These are phyloP conservation scores for Cololabis saira DNA, from an alignment of 2,113 vertebrate genomes.

Conservation along the genomic window DNA sequence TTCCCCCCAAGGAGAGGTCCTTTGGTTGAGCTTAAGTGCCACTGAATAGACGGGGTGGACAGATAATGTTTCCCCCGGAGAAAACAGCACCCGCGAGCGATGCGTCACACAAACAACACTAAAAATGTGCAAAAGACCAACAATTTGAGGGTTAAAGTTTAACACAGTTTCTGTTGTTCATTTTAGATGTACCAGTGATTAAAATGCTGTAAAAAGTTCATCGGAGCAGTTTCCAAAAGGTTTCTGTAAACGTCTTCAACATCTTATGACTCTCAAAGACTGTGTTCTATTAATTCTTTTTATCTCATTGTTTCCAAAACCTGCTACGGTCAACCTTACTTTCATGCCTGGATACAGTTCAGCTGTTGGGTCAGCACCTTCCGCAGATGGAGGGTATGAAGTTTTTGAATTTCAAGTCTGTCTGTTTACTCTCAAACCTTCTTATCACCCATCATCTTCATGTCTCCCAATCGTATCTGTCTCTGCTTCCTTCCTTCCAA, in stretches of 20 bases:
- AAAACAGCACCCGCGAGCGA: slow-evolving; percentile 20
- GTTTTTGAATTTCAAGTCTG: too few species aligned
- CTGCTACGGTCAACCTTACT: neutral
- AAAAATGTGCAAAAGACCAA: slow-evolving; percentile 26
- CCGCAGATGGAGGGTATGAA: slow-evolving; percentile 8
- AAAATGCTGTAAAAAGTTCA: slow-evolving; percentile 13
- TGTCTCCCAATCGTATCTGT: slow-evolving; percentile 6
- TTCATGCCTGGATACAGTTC: slow-evolving; percentile 37
- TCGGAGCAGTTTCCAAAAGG: slow-evolving; percentile 21
- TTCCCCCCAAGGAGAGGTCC: slow-evolving; percentile 38
- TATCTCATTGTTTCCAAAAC: slow-evolving; percentile 54
- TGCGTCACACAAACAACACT: slow-evolving; percentile 10
- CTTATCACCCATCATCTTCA: too few species aligned
- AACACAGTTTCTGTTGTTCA: slow-evolving; percentile 10
- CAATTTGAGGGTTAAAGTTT: slow-evolving; percentile 21
- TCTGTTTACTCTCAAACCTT: too few species aligned
- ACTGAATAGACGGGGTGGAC: slow-evolving; percentile 52
- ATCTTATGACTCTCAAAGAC: neutral
- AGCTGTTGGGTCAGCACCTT: slow-evolving; percentile 24
- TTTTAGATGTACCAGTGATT: too few species aligned
- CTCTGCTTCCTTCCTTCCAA: neutral
- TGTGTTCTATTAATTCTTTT: slow-evolving; percentile 28
- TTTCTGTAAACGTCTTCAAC: slow-evolving; percentile 3
- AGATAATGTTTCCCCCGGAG: slow-evolving; percentile 20
- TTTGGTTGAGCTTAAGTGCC: slow-evolving; percentile 53